These are phyloP conservation scores for Blastobasis adustella DNA, from an alignment of 2,888 invertebrate species.

Conservation along the genomic window DNA sequence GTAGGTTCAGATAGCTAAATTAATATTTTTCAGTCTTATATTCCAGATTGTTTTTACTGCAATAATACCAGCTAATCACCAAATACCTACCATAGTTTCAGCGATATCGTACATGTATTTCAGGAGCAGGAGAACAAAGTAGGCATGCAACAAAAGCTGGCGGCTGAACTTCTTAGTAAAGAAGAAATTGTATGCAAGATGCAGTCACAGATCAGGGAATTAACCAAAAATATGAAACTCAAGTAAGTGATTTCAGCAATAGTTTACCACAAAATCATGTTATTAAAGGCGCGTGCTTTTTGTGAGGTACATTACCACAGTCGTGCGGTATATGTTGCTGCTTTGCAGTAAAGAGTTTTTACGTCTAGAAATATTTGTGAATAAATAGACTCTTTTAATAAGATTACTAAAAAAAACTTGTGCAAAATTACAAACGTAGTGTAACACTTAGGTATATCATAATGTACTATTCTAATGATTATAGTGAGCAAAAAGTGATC, in stretches of 20 bases:
- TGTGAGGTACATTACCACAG: too few relatives aligned
- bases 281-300: too few relatives aligned
- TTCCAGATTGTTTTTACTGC: conserved; percentile 32
- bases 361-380: too few relatives aligned
- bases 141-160: conserved; percentile 64
- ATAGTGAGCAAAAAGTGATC: conserved; percentile 61
- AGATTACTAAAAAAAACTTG: too few relatives aligned
- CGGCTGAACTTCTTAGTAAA: conserved; percentile 61
- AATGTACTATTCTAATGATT: conserved; percentile 8
- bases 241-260: conserved; percentile 34
- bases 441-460: too few relatives aligned
- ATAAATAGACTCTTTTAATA: too few relatives aligned
- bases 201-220: conserved; percentile 58
- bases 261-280: too few relatives aligned
- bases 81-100: too few relatives aligned
- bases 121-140: conserved; percentile 60
- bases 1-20: not conserved
- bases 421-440: too few relatives aligned
- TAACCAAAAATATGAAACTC: conserved; percentile 57
- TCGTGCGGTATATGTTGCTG: too few relatives aligned
- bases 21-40: conserved; percentile 48
- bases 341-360: too few relatives aligned
- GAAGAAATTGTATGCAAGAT: conserved; percentile 61
- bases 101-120: conserved; percentile 16
- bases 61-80: not conserved